Evolutionary conservation across 2,113 vertebrate species (phyloP), one percentile per base, ranked within the genome.

Genomic region (Alethe castanea): DNA sequence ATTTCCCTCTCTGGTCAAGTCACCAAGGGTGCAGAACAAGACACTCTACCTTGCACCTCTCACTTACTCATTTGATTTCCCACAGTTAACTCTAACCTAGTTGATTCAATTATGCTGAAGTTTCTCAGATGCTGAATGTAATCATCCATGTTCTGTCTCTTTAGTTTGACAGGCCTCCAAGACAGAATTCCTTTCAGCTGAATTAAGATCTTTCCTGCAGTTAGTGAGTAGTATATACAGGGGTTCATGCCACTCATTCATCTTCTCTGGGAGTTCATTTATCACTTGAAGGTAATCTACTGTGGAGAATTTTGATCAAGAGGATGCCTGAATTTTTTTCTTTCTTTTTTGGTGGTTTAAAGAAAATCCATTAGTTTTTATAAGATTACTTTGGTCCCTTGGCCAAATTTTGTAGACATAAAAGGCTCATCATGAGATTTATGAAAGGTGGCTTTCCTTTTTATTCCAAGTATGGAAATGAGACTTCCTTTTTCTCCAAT

Each of bases 271-370:
- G 76, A 91, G 83, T 95, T 96, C 91, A 96, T 96, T 94, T 96
- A 95, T 96, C 95, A 96, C 73, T 89, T 4, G 14, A 90, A 91
- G 81, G 73, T 94, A 95, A 97, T 96, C 92, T 96, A 76, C 86
- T 97, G 94, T 87, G 92, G 81, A 94, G 88, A 89, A 95, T 94
- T 96, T 92, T 95, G 91, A 96, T 87, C 92, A 92, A 91, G 91
- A 85, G 59, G 54, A 61, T 60, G 66, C 42, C 45, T 70, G 83
- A 6, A 8, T 36, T 57, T 61, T 89, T 47, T 35, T 50, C 20
- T 25, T 17, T 25, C 45, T 12, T 47, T 56, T 44, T 26, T 65
- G 6, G 25, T 86, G 13, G 8, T 50, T 84, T 83, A 85, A 77
- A 94, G 38, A 89, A 92, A 81, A 89, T 57, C 24, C 31, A 40